These are phyloP conservation scores for Ophion slaviceki DNA, from an alignment of 2,888 invertebrate genomes.

Conservation along the genomic window DNA sequence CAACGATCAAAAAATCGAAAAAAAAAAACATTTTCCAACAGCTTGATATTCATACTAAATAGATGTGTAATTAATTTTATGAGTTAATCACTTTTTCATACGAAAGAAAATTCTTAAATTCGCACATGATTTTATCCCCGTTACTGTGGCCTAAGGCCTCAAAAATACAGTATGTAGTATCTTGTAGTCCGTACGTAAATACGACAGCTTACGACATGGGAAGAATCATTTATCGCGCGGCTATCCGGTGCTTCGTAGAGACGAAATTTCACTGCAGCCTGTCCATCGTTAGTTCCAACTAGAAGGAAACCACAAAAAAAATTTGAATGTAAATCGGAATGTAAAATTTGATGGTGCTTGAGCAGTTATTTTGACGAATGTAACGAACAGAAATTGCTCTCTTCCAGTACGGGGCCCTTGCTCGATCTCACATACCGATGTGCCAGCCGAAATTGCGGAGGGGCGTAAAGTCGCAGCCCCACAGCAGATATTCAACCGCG, in stretches of 20 bases:
- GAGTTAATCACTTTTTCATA: too few species aligned
- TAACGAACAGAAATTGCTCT: slow-evolving; percentile 6
- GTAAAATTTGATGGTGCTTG: neutral
- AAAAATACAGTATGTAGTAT: neutral
- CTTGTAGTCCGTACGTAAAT: neutral
- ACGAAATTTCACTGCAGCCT: slow-evolving; percentile 17
- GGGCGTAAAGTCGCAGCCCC: slow-evolving; percentile 66
- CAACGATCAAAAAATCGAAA: too few species aligned
- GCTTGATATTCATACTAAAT: too few species aligned
- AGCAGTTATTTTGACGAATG: neutral
- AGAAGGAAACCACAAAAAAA: neutral
- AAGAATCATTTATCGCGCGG: neutral
- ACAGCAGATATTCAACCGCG: slow-evolving; percentile 57
- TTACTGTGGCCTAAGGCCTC: too few species aligned
- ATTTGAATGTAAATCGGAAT: slow-evolving; percentile 17
- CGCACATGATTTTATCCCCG: too few species aligned
- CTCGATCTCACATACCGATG: slow-evolving; percentile 60
- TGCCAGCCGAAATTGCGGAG: slow-evolving; percentile 69
- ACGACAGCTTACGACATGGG: neutral
- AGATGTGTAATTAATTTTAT: too few species aligned
- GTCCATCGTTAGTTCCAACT: neutral
- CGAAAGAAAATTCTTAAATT: too few species aligned
- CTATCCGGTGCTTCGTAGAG: neutral
- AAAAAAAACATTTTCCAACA: too few species aligned
- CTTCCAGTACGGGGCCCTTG: slow-evolving; percentile 68